Base-by-base conservation (phyloP, 2,113 vertebrate genomes). In the Gadus chalcogrammus region DNA sequence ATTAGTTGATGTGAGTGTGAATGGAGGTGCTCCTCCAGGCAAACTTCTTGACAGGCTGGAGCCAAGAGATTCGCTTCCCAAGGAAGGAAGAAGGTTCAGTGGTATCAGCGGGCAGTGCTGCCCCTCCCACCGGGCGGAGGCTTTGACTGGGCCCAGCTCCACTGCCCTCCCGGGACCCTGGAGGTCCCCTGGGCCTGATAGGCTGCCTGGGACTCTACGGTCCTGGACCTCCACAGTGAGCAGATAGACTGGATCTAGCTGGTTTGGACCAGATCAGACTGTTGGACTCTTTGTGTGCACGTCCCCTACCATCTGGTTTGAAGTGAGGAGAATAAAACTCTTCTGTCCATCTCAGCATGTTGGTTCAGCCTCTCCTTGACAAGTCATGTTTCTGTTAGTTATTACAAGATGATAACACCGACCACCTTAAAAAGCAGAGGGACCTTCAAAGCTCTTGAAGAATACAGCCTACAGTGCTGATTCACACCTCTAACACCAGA, bases 141-240 rank as follows among this genome's bases (percentile, higher is more conserved):
- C 87, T 81, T 71, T 85, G 71, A 76, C 92, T 61, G 86, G 84
- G 67, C 92, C 92, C 84, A 96, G 92, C 77, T 84, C 94, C 76
- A 92, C 93, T 0, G 91, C 94, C 73, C 94, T 92, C 68, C 95
- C 94, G 0, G 94, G 94, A 77, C 94, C 95, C 0, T 97, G 96
- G 95, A 96, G 93, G 81, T 89, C 95, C 72, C 94, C 95, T 1
- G 94, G 94, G 79, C 93, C 94, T 15, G 94, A 97, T 81, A 95
- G 94, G 92, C 92, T 96, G 86, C 92, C 94, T 3, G 91, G 92
- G 55, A 91, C 89, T 77, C 91, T 95, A 80, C 92, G 94, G 84
- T 95, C 95, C 79, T 93, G 94, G 86, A 93, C 94, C 86, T 95
- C 94, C 87, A 94, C 95, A 76, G 93, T 94, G 72, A 93, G 94